Evolutionary conservation across 2,797 vertebrate genomes (phyloP).

Genomic region (Pachyuromys duprasi): DNA sequence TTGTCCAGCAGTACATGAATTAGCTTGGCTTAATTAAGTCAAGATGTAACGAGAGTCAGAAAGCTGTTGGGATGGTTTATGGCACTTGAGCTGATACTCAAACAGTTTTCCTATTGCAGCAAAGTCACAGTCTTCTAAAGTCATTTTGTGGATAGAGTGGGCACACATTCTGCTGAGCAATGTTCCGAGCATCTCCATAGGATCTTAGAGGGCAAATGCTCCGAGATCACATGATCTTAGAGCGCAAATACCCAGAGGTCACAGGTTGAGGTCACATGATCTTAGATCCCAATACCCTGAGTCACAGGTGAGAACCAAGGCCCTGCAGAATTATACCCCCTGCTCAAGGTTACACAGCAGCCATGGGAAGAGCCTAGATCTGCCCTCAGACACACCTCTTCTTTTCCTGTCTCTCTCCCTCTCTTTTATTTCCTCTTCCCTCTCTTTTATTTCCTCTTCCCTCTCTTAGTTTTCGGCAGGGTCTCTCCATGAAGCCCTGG

Average conservation of each 20-base stretch:
- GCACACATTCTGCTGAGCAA: background rate
- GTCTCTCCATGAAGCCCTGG: background rate
- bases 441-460: too few species aligned
- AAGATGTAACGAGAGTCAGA: background rate
- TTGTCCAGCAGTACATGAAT: background rate
- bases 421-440: background rate
- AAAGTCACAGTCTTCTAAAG: slow-evolving; percentile 16
- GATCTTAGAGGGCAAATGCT: background rate
- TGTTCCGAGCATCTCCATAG: background rate
- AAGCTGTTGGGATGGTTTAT: background rate
- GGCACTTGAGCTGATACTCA: background rate
- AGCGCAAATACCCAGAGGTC: background rate
- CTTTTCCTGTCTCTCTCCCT: background rate
- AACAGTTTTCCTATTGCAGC: background rate
- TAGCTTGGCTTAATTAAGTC: slow-evolving; percentile 12
- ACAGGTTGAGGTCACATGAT: background rate
- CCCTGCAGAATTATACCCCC: background rate
- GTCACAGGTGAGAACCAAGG: background rate
- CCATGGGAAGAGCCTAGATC: background rate
- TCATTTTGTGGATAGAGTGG: background rate
- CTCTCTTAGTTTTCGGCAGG: background rate
- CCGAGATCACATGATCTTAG: background rate
- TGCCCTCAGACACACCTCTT: too few species aligned
- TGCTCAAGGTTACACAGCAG: background rate
- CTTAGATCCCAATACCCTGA: too few species aligned